Evolutionary conservation across 2,888 invertebrate genomes (phyloP), one percentile per base, ranked within the genome.

Genomic region (Glyphotaelius pellucidus): DNA sequence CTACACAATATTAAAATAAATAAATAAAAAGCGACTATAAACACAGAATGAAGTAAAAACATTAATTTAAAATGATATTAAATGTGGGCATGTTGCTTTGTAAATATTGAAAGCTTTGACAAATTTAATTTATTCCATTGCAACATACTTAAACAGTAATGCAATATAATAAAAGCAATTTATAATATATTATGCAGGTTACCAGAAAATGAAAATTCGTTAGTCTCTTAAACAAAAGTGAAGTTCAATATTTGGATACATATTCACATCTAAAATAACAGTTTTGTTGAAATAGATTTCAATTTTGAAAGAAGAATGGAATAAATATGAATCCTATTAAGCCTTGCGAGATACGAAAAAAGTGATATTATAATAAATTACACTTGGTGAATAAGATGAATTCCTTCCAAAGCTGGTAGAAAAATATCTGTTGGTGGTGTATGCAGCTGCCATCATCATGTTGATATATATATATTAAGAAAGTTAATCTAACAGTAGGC

Each of bases 81-180:
- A 67, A 67, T 2, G n/a, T 25, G 25, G 1, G 67, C 67, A 25
- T n/a, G n/a, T 67, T 67, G 25, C 67, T 67, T 25, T 67, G 67
- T 67, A 67, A 67, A 67, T 67, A 67, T 67, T 67, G 67, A 67
- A 67, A 67, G 67, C 67, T 67, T 67, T 67, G 67, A 67, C 67
- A 67, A 25, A 67, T 67, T 52, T 67, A 25, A 1, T 67, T 67
- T n/a, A 67, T n/a, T 67, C 67, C 25, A 67, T 67, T 67, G 67
- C 67, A 67, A 67, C 4, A n/a, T 67, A n/a, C n/a, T 4, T 67
- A n/a, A 67, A 67, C 67, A 67, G 67, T 67, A 67, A n/a, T n/a
- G 67, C 25, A 9, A 25, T 67, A 67, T 25, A 67, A 67, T 67
- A 67, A 67, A n/a, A 67, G 25, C 67, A 67, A n/a, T 47, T 14